phyloP scores from a whole-genome alignment of 30 jellyfish, hydroid and myxozoan species.

The Cassiopea andromeda region DNA sequence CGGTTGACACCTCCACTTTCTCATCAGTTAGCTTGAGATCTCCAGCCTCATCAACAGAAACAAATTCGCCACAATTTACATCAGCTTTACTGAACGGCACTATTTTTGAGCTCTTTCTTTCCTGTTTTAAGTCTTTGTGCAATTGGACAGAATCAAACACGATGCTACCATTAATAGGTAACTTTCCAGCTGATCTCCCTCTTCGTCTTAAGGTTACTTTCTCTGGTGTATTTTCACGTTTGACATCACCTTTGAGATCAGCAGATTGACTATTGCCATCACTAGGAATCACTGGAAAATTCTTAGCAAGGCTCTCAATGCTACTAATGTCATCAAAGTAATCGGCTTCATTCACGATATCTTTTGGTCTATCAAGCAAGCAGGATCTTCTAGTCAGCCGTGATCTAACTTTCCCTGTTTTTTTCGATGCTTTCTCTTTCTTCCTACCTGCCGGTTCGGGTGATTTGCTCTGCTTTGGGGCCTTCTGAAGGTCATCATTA shows the following conservation, averaged over 20 bases:
- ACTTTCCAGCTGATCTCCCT: conserved; percentile 30
- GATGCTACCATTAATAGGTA: neutral
- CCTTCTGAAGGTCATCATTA: conserved; percentile 54
- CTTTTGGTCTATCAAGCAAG: conserved; percentile 26
- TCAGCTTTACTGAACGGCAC: neutral
- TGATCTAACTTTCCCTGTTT: conserved; percentile 17
- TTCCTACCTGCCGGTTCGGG: conserved; percentile 37
- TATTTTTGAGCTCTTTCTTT: neutral
- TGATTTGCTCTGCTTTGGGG: conserved; percentile 20
- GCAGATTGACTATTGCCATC: neutral
- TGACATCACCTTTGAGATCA: neutral
- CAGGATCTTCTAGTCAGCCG: conserved; percentile 53
- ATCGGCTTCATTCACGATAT: neutral
- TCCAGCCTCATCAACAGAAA: neutral
- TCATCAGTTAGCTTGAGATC: conserved; percentile 1
- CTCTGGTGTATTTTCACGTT: neutral
- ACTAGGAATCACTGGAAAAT: neutral
- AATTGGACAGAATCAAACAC: conserved; percentile 14
- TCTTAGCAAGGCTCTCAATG: neutral
- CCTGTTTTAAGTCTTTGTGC: neutral
- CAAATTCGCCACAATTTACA: neutral
- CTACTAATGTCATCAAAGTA: neutral
- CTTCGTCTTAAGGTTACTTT: conserved; percentile 1
- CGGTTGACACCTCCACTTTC: neutral
- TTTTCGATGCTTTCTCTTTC: conserved; percentile 46